phyloP scores from a whole-genome alignment of 1,140 invertebrate genomes.

The Harlomillsia oculata region DNA sequence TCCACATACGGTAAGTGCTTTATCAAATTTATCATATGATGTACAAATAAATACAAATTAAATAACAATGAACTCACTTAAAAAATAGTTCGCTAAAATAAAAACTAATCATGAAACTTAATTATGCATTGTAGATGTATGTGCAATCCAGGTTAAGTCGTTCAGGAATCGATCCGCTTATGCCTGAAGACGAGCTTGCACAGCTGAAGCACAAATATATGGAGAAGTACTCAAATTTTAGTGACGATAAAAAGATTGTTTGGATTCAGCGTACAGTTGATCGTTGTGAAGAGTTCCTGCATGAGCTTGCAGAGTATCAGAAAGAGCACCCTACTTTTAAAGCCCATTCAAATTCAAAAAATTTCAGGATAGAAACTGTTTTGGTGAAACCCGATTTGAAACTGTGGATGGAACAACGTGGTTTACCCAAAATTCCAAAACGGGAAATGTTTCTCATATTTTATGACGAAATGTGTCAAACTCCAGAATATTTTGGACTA shows the following conservation, averaged over 20 bases:
- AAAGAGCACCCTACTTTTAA: conserved; percentile 8
- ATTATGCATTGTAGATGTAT: too few relatives aligned
- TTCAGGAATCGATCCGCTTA: too few relatives aligned
- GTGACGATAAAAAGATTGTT: conserved; percentile 6
- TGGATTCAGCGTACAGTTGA: conserved; percentile 18
- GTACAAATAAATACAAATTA: too few relatives aligned
- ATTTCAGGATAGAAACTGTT: conserved; percentile 2
- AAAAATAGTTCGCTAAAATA: too few relatives aligned
- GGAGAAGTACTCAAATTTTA: conserved; percentile 13
- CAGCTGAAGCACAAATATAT: conserved; percentile 9
- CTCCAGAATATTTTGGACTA: conserved; percentile 5
- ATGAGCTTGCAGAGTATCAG: conserved; percentile 8
- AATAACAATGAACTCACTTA: too few relatives aligned
- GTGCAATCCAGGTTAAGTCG: too few relatives aligned
- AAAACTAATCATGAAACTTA: too few relatives aligned
- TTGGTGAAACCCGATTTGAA: conserved; percentile 15
- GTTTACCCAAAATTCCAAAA: conserved; percentile 1
- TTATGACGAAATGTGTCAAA: neutral
- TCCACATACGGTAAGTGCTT: conserved; percentile 8
- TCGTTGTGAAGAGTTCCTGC: neutral
- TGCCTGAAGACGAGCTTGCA: conserved; percentile 1
- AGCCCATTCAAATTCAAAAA: neutral
- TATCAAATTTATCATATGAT: neutral
- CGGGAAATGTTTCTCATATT: neutral
- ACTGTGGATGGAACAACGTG: conserved; percentile 13